Evolutionary conservation across 2,888 invertebrate genomes (phyloP).

Genomic region (Morpho helenor): DNA sequence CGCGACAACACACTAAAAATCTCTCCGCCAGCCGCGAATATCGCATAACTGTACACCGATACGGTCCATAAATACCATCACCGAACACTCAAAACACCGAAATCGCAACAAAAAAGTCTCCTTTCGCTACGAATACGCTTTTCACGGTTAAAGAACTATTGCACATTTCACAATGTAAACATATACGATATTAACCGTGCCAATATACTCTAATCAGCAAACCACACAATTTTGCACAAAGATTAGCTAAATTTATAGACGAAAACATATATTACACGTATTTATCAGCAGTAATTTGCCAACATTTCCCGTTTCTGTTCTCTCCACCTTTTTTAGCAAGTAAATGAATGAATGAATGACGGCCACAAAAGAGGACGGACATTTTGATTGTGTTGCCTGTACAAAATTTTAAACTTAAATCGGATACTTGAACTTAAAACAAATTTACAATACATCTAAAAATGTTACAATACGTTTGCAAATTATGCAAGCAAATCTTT

Average conservation of each 20-base stretch:
- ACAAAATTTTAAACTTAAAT: conserved; percentile 26
- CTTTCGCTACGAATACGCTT: conserved; percentile 55
- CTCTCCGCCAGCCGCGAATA: conserved; percentile 39
- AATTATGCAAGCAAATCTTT: not conserved
- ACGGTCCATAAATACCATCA: conserved; percentile 51
- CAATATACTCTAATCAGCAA: conserved; percentile 34
- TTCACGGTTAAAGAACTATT: conserved; percentile 46
- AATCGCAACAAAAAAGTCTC: conserved; percentile 52
- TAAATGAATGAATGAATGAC: conserved; percentile 60
- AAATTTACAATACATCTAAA: too few relatives aligned
- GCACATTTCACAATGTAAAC: conserved; percentile 70
- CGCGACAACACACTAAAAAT: conserved; percentile 35
- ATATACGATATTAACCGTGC: conserved; percentile 49
- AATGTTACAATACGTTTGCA: conserved; percentile 1
- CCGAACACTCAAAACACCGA: conserved; percentile 45
- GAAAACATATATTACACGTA: conserved; percentile 57
- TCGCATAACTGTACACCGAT: conserved; percentile 52
- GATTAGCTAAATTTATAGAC: conserved; percentile 34
- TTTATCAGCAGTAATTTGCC: conserved; percentile 66
- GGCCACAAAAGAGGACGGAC: conserved; percentile 42
- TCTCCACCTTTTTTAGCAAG: conserved; percentile 58
- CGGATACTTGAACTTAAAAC: conserved; percentile 26
- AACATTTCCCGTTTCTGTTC: conserved; percentile 65
- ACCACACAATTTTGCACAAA: conserved; percentile 23
- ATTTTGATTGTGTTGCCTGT: conserved; percentile 37